These are phyloP conservation scores for Prunella strophiata DNA, from an alignment of 2,797 vertebrate genomes.

Conservation along the genomic window DNA sequence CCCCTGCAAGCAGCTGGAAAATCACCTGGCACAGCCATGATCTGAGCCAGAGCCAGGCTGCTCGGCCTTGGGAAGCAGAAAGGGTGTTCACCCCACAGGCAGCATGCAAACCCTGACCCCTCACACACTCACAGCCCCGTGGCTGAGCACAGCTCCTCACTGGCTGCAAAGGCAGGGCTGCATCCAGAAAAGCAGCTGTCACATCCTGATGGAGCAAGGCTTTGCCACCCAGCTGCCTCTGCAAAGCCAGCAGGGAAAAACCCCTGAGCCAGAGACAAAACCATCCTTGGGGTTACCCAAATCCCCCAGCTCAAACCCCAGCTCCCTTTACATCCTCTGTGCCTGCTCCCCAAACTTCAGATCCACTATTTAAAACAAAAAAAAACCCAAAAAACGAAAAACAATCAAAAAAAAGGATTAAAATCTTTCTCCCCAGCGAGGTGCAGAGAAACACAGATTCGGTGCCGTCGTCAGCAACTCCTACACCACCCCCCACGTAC, in stretches of 20 bases:
- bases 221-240: neutral
- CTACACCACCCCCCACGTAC: neutral
- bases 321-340: neutral
- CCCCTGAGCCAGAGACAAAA: neutral
- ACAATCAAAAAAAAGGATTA: neutral
- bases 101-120: neutral
- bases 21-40: rapidly evolving
- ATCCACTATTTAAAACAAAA: neutral
- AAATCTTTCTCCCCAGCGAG: neutral
- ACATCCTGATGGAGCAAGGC: neutral
- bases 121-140: rapidly evolving
- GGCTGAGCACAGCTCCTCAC: rapidly evolving
- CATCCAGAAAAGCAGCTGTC: neutral
- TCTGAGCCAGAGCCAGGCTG: neutral
- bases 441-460: neutral
- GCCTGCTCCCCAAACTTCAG: neutral
- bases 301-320: neutral
- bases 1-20: neutral
- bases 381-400: neutral
- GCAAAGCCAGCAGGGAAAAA: neutral
- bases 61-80: neutral
- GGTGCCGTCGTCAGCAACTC: neutral
- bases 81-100: neutral
- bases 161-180: neutral
- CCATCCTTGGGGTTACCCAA: neutral